Base-by-base conservation (phyloP, 2,888 invertebrate species). In the Cataglyphis rosenhaueri region DNA sequence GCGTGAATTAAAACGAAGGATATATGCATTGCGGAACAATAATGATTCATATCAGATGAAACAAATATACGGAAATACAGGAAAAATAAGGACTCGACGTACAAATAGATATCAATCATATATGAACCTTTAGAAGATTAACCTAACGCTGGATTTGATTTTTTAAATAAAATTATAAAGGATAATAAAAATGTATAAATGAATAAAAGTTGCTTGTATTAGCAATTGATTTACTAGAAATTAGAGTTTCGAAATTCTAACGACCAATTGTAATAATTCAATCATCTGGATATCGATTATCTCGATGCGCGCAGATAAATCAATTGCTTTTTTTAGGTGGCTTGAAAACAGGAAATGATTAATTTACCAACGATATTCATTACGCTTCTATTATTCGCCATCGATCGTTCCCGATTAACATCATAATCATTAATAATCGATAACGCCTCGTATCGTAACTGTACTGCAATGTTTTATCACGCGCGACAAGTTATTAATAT, bases 371-470 rank as follows among this genome's bases (percentile, higher is more conserved):
- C 41, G 12, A 32, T 32, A 62, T 73, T 57, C 38, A 48, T 25
- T 71, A 25, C 52, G 4, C 9, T 6, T 41, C 0, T 38, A 15
- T 48, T 68, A 65, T 65, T 41, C 65, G 41, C 4, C 62, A n/a
- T 44, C 61, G 32, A 62, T 4, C 5, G 18, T 35, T 48, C 41
- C 0, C 38, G 18, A 59, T 62, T n/a, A 10, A 70, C 18, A 62
- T 62, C 62, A 8, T 15, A 41, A 74, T 74, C 12, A 55, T 55
- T 57, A 76, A 66, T 25, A 55, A 66, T 76, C 66, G 18, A 52
- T 75, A 65, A 65, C 10, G 41, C 35, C 9, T 61, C 25, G 5
- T 15, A 35, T 48, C 48, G 15, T 75, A 38, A 52, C 57, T n/a
- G 5, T n/a, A 52, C 15, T 25, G 25, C 29, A 29, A 44, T 25